Evolutionary conservation across 2,113 vertebrate species (phyloP), one percentile per base, ranked within the genome.

Genomic region (Symphodus melops): DNA sequence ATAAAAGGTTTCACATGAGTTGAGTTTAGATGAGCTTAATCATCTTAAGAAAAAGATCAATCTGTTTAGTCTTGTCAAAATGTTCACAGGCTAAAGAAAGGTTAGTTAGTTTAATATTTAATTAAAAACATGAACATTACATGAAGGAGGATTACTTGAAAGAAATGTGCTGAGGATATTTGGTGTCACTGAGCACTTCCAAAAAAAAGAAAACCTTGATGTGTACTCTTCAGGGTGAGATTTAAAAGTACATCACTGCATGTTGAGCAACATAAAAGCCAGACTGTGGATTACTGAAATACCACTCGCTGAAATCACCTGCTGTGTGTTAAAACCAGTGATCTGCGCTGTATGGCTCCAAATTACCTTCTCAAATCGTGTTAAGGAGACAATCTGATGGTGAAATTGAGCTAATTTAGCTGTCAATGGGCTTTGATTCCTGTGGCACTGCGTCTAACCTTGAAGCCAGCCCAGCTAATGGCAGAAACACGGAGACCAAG

Each of bases 381-480:
- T 51, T 48, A 70, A 74, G 53, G 19, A 68, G 51, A 55, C 51
- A 48, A 14, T 72, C 55, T 56, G 20, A 67, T 8, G n/a, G 44
- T 54, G 16, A 68, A 72, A 73, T 69, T 54, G 5, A 73, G 44
- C 20, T 36, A 63, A 79, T 82, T 58, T 63, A 46, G 17, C 52
- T 7, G 25, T 75, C 57, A 68, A 19, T 36, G 55, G 60, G 59
- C 53, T 58, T 0, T 4, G 9, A 36, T 33, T 21, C 21, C 37
- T 10, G 7, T 46, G 17, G 19, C 42, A 46, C 1, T 37, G 21
- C 71, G 46, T 70, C 28, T 39, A 55, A 65, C 36, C 23, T 66
- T 56, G 6, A 36, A 42, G 60, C 25, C 55, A 53, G 21, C 46
- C 13, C 2, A 4, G 19, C 57, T 66, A 68, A 69, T 58, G 49